These are phyloP conservation scores for Cyclina sinensis DNA, from an alignment of 1,140 invertebrate genomes.

Conservation along the genomic window DNA sequence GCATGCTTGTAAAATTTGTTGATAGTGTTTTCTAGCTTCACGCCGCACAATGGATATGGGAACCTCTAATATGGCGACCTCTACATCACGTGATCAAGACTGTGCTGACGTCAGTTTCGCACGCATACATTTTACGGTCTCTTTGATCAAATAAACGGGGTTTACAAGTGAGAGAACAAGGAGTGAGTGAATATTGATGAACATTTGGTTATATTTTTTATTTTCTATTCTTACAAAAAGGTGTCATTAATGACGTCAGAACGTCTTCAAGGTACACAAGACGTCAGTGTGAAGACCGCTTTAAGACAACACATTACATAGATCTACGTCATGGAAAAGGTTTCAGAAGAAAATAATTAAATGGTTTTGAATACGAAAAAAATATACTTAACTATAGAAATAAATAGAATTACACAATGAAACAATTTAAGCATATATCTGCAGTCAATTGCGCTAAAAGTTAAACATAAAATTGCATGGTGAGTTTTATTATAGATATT, in stretches of 20 bases:
- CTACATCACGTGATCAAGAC: constrained; percentile 41
- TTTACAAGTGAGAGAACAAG: constrained; percentile 31
- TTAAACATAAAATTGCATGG: no score
- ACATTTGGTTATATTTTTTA: background rate
- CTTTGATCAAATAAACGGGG: constrained; percentile 42
- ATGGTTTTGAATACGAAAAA: no score
- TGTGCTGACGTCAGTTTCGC: constrained; percentile 55
- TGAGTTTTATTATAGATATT: no score
- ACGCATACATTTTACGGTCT: constrained; percentile 46
- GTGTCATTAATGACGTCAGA: constrained; percentile 23
- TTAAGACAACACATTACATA: no score
- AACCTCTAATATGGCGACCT: constrained; percentile 67
- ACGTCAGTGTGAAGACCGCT: no score
- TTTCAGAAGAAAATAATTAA: no score
- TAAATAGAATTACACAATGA: no score
- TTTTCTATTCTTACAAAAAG: background rate
- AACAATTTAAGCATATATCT: no score
- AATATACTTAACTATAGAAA: no score
- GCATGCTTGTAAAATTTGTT: constrained; percentile 22
- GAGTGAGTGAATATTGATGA: background rate
- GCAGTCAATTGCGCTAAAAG: no score
- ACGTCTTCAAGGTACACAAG: no score
- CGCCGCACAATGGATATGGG: constrained; percentile 61
- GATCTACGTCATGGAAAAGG: no score
- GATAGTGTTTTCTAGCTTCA: constrained; percentile 20